A percentile compares a stretch with the other conserved stretches of the same genome.
Conservation (phyloP, 2,113 vertebrate genomes). For the Pseudopodoces humilis region DNA sequence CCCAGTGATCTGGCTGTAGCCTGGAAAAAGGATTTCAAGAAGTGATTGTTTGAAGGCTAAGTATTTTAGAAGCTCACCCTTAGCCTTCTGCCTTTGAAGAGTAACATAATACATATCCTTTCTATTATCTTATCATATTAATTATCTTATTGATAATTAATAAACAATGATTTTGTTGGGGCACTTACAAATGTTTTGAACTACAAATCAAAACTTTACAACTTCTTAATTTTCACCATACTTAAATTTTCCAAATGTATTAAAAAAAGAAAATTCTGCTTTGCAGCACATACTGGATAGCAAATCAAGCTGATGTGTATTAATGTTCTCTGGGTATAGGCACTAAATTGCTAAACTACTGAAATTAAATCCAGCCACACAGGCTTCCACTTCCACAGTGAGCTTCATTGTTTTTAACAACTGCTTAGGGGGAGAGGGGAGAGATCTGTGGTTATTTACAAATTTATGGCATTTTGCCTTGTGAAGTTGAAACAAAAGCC, state of each 20-base stretch:
- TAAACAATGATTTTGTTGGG: background rate
- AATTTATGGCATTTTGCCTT: constrained; percentile 19
- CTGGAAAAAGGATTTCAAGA: background rate
- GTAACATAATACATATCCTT: background rate
- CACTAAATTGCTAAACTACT: background rate
- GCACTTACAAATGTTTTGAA: background rate
- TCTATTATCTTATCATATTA: background rate
- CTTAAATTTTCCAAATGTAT: background rate
- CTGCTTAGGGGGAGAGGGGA: background rate
- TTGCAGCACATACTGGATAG: background rate
- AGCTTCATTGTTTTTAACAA: constrained; percentile 12
- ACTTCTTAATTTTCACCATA: background rate
- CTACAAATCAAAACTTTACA: background rate
- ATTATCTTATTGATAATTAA: background rate
- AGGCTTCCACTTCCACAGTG: background rate
- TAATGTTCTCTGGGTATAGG: background rate
- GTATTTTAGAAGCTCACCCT: background rate
- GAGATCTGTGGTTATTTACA: constrained; percentile 19
- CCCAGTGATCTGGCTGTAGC: background rate
- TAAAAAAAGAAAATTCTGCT: background rate
- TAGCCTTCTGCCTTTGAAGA: background rate
- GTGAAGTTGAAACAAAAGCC: constrained; percentile 26
- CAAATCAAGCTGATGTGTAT: background rate
- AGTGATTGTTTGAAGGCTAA: background rate
- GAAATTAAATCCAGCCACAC: background rate